Conservation (phyloP, 2,797 vertebrate genomes). For the Threskiornis aethiopicus region DNA sequence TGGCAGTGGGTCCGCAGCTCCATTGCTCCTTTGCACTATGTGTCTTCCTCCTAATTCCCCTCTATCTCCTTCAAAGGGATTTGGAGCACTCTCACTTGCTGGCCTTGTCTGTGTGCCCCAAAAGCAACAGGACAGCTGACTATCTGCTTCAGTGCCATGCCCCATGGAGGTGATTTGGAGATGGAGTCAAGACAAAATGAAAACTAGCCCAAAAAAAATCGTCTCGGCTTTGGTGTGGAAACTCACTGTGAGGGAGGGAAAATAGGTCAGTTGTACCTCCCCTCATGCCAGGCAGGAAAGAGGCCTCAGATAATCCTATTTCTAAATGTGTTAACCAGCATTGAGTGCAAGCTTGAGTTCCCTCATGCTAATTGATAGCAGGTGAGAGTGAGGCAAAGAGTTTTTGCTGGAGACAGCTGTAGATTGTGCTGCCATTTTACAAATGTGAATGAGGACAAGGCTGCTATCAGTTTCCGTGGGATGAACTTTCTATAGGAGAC, state of each 20-base stretch:
- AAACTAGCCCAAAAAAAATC: background rate
- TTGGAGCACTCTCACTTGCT: background rate
- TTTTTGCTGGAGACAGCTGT: background rate
- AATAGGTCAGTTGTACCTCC: background rate
- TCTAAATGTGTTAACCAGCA: background rate
- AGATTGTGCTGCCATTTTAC: background rate
- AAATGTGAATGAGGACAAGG: background rate
- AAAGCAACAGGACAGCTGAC: background rate
- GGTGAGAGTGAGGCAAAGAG: background rate
- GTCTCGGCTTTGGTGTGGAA: background rate
- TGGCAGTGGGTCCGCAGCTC: background rate
- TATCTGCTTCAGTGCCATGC: background rate
- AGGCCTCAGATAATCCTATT: background rate
- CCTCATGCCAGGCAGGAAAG: background rate
- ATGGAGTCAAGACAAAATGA: background rate
- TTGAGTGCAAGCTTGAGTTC: background rate
- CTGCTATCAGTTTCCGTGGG: background rate
- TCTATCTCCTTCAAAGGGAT: background rate
- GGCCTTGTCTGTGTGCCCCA: background rate
- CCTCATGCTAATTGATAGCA: background rate
- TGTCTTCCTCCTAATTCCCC: background rate
- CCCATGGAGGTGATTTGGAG: background rate
- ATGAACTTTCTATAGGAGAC: background rate
- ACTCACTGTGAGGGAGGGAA: background rate
- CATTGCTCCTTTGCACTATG: fast-evolving